These are phyloP conservation scores for Chromobotia macracanthus DNA, from an alignment of 2,797 vertebrate species.

Conservation along the genomic window DNA sequence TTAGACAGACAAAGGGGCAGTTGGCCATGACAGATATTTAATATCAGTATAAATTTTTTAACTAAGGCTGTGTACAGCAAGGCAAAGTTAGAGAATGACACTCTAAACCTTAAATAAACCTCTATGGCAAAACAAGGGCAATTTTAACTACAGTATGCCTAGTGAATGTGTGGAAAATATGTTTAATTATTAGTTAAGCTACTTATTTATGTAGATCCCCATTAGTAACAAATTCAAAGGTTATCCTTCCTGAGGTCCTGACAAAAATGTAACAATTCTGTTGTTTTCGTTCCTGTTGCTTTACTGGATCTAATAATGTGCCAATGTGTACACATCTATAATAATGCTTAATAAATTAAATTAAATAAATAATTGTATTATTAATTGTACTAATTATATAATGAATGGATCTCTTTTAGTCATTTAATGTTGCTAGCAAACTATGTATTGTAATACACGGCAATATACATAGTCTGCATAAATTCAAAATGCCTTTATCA, in stretches of 20 bases:
- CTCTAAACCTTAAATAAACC: constrained; percentile 10
- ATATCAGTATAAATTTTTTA: constrained; percentile 2
- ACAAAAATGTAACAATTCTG: not conserved
- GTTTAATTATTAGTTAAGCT: not conserved
- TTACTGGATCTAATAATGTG: not conserved
- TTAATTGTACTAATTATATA: no score
- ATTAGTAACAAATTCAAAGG: not conserved
- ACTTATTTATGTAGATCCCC: not conserved
- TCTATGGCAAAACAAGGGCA: not conserved
- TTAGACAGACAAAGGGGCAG: constrained; percentile 27
- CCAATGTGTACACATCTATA: no score
- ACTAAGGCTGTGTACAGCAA: not conserved
- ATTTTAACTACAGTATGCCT: constrained; percentile 1
- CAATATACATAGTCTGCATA: not conserved
- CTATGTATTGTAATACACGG: not conserved
- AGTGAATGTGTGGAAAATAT: not conserved
- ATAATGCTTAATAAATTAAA: not conserved
- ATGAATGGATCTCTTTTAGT: not conserved
- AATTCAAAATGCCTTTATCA: not conserved
- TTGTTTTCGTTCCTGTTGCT: not conserved
- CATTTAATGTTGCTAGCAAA: no score
- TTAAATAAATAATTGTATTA: no score
- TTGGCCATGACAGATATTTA: constrained; percentile 25
- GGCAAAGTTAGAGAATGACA: not conserved
- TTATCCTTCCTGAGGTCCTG: not conserved